phyloP scores from a whole-genome alignment of 2,797 vertebrate genomes.

The Etheostoma perlongum region DNA sequence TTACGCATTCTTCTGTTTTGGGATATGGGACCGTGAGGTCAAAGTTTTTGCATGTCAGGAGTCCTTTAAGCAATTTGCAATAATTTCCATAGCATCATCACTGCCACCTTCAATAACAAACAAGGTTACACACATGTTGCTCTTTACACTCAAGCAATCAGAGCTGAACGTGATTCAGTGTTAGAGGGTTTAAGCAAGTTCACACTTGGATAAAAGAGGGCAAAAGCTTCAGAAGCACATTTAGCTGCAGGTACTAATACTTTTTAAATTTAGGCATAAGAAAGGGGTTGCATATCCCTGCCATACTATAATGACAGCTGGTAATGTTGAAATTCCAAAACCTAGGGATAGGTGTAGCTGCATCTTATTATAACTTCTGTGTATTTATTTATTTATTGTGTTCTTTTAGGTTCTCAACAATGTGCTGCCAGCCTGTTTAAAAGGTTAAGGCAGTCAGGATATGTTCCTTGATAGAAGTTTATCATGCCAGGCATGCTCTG shows the following conservation, averaged over 20 bases:
- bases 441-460: slow-evolving; percentile 87
- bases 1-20: slow-evolving; percentile 77
- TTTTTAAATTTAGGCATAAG: slow-evolving; percentile 36
- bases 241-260: slow-evolving; percentile 31
- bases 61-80: slow-evolving; percentile 88
- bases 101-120: slow-evolving; percentile 84
- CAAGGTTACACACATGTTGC: slow-evolving; percentile 80
- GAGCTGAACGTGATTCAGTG: slow-evolving; percentile 47
- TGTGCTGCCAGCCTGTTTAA: slow-evolving; percentile 84
- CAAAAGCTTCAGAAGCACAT: slow-evolving; percentile 39
- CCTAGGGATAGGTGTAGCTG: slow-evolving; percentile 46
- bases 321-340: slow-evolving; percentile 49
- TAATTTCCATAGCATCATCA: slow-evolving; percentile 88
- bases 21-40: slow-evolving; percentile 77
- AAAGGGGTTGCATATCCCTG: slow-evolving; percentile 50
- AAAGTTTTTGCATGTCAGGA: slow-evolving; percentile 83
- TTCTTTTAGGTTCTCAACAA: slow-evolving; percentile 79
- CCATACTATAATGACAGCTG: slow-evolving; percentile 31
- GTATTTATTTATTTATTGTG: slow-evolving; percentile 66
- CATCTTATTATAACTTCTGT: slow-evolving; percentile 65
- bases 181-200: slow-evolving; percentile 38
- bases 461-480: slow-evolving; percentile 90
- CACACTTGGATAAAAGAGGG: slow-evolving; percentile 44
- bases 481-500: slow-evolving; percentile 87
- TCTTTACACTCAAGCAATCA: slow-evolving; percentile 61